These are phyloP conservation scores for Xerus inauris DNA, from an alignment of 2,113 vertebrate genomes.

Conservation along the genomic window DNA sequence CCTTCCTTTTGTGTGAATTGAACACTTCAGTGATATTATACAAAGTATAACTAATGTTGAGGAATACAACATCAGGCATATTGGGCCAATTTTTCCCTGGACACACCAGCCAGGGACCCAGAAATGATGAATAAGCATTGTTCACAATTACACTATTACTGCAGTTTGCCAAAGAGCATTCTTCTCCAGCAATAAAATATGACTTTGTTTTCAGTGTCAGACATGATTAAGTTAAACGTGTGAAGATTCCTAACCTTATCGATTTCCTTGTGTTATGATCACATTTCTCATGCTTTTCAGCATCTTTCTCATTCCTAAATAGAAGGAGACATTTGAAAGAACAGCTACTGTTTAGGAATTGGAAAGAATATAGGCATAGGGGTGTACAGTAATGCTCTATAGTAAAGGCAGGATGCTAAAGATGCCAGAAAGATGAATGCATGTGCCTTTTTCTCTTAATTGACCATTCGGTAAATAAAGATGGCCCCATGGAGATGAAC, in stretches of 20 bases:
- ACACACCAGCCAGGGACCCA: neutral
- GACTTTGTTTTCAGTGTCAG: slow-evolving; percentile 69
- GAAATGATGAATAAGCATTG: slow-evolving; percentile 60
- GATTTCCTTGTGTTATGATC: slow-evolving; percentile 62
- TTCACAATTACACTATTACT: slow-evolving; percentile 47
- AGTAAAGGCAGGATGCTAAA: neutral
- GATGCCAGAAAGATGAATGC: neutral
- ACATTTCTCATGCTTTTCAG: slow-evolving; percentile 66
- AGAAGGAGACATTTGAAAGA: slow-evolving; percentile 5
- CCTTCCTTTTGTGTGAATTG: neutral
- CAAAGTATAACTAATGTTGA: neutral
- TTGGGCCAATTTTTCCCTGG: neutral
- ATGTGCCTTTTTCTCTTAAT: neutral
- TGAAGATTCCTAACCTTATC: slow-evolving; percentile 72
- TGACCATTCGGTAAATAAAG: slow-evolving; percentile 11
- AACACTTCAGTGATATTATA: neutral
- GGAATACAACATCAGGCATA: neutral
- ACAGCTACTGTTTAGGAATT: neutral
- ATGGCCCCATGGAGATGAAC: neutral
- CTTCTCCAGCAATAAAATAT: slow-evolving; percentile 55
- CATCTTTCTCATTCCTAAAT: slow-evolving; percentile 36
- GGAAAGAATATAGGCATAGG: neutral
- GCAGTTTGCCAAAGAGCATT: slow-evolving; percentile 51
- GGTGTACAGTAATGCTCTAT: neutral
- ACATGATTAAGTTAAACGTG: slow-evolving; percentile 70